Conservation (phyloP, 2,113 vertebrate genomes). For the Gambusia holbrooki region DNA sequence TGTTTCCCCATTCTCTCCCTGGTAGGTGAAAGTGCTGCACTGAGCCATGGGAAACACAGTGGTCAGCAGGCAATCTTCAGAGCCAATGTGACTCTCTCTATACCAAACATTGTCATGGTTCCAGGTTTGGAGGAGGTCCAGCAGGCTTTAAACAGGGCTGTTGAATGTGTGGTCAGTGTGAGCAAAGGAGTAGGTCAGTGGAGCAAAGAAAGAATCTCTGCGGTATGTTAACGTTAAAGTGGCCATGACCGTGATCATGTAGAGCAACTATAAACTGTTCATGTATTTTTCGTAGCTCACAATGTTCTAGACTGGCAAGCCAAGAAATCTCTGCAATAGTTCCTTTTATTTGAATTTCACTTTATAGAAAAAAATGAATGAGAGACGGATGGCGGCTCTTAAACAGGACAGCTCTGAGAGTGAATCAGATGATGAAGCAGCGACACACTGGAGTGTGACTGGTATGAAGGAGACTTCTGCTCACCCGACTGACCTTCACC, state of each 20-base stretch:
- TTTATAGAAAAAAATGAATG: slow-evolving; percentile 82
- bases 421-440: slow-evolving; percentile 84
- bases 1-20: slow-evolving; percentile 2
- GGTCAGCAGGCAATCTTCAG: slow-evolving; percentile 84
- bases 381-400: slow-evolving; percentile 78
- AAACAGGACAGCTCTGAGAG: slow-evolving; percentile 78
- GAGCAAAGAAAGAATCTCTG: slow-evolving; percentile 86
- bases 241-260: background rate
- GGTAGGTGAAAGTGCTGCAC: slow-evolving; percentile 74
- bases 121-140: slow-evolving; percentile 91
- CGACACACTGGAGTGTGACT: slow-evolving; percentile 68
- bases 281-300: background rate
- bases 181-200: slow-evolving; percentile 90
- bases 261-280: background rate
- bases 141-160: slow-evolving; percentile 85
- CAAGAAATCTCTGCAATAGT: background rate
- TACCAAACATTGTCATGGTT: slow-evolving; percentile 86
- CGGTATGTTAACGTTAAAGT: slow-evolving; percentile 77
- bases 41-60: slow-evolving; percentile 67
- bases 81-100: slow-evolving; percentile 82
- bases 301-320: background rate
- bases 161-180: slow-evolving; percentile 86
- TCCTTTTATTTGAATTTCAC: slow-evolving; percentile 9
- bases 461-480: slow-evolving; percentile 70
- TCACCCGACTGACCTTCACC: background rate